Percentiles rank a stretch among this genome's conserved stretches.
phyloP scores from a whole-genome alignment of 2,113 vertebrate genomes.

The Pyrgilauda ruficollis region DNA sequence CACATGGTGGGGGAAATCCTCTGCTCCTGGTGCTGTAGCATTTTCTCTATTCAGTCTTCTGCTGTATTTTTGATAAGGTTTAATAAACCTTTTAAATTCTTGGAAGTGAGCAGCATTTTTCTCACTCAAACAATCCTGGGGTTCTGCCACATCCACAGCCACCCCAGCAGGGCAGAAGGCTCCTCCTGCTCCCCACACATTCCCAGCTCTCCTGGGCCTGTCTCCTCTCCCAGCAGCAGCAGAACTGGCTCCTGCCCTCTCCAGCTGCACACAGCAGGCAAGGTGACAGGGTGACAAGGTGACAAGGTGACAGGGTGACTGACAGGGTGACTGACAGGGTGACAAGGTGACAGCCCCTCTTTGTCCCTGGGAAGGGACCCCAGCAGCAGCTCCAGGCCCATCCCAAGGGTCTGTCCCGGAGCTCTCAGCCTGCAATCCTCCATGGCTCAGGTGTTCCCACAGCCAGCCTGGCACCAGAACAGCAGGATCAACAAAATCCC shows the following conservation, averaged over 20 bases:
- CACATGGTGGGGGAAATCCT: neutral
- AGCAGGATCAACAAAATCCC: neutral
- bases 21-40: neutral
- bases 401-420: accelerated
- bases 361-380: neutral
- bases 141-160: neutral
- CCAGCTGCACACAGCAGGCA: no score
- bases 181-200: accelerated
- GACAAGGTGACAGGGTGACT: no score
- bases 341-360: accelerated
- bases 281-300: no score
- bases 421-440: neutral
- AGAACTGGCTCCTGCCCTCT: neutral
- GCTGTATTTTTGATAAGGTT: neutral
- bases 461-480: accelerated
- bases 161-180: neutral
- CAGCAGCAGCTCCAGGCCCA: neutral
- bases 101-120: neutral
- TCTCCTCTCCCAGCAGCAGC: neutral
- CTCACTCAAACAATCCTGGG: neutral
- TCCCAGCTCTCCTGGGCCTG: neutral
- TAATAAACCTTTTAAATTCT: neutral
- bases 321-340: no score
- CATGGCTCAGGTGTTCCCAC: neutral
- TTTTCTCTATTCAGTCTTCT: neutral